Percentiles rank a stretch among this genome's conserved stretches.
phyloP scores from a whole-genome alignment of 2,888 invertebrate species.

The Boloria selene region DNA sequence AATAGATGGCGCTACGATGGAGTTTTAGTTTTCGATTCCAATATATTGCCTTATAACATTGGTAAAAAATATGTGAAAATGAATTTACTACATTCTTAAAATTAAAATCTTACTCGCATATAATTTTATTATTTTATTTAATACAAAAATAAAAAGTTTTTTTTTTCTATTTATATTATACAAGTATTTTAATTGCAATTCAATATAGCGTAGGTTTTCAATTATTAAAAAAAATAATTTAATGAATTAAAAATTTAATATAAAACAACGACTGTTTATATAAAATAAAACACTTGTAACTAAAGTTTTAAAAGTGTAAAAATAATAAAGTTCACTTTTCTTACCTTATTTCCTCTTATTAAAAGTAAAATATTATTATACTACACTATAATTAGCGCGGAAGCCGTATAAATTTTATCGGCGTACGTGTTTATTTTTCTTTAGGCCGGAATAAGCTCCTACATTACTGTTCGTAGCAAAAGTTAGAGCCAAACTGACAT shows the following conservation, averaged over 20 bases:
- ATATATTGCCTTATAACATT: no score
- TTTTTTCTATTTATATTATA: no score
- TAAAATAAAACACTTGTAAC: background rate
- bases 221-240: no score
- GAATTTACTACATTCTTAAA: no score
- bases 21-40: background rate
- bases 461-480: constrained; percentile 57
- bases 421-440: constrained; percentile 47
- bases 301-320: background rate
- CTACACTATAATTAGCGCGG: constrained; percentile 26
- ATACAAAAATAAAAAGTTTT: no score
- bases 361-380: background rate
- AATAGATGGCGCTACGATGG: constrained; percentile 26
- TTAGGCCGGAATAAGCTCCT: constrained; percentile 45
- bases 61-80: no score
- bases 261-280: no score
- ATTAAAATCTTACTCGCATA: no score
- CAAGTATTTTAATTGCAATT: no score
- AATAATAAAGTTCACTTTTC: background rate
- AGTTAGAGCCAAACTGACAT: constrained; percentile 64
- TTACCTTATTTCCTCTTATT: constrained; percentile 2
- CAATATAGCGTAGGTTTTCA: no score
- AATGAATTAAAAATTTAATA: no score
- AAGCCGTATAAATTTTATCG: constrained; percentile 45
- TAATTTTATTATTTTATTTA: no score